Conservation (phyloP, 1,140 invertebrate genomes). For the Tribolium madens region DNA sequence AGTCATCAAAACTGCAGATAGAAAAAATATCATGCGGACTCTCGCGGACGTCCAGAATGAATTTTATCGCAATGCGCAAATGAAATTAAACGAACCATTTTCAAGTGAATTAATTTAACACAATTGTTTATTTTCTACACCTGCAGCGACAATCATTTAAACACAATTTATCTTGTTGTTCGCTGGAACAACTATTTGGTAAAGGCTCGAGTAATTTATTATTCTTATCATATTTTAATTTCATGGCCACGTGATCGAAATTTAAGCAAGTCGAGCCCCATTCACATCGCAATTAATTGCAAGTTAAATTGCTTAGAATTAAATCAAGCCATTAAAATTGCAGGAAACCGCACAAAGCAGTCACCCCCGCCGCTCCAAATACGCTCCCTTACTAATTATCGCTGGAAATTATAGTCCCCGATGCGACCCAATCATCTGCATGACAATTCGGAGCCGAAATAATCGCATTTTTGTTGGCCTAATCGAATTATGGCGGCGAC, state of each 20-base stretch:
- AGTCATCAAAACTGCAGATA: constrained; percentile 17
- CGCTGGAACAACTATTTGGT: not conserved
- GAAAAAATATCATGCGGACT: constrained; percentile 14
- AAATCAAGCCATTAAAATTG: constrained; percentile 38
- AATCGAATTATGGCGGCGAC: constrained; percentile 25
- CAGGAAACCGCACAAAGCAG: constrained; percentile 29
- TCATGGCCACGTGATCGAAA: not conserved
- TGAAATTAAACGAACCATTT: constrained; percentile 15
- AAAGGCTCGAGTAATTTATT: not conserved
- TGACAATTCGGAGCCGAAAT: constrained; percentile 15
- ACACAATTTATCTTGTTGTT: not conserved
- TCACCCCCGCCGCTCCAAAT: not conserved
- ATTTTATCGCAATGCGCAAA: constrained; percentile 29
- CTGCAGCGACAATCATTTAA: not conserved
- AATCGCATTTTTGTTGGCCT: constrained; percentile 7
- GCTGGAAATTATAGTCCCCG: constrained; percentile 8
- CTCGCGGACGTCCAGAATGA: constrained; percentile 3
- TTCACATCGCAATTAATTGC: constrained; percentile 29
- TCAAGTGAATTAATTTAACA: constrained; percentile 1
- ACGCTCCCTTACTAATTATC: constrained; percentile 26
- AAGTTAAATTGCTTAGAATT: constrained; percentile 39
- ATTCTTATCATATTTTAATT: not conserved
- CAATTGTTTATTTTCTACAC: constrained; percentile 7
- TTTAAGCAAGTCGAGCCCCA: not conserved
- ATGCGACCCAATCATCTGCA: constrained; percentile 4